These are phyloP conservation scores for Zaprionus camerounensis DNA, from an alignment of 1,140 invertebrate genomes.

Conservation along the genomic window DNA sequence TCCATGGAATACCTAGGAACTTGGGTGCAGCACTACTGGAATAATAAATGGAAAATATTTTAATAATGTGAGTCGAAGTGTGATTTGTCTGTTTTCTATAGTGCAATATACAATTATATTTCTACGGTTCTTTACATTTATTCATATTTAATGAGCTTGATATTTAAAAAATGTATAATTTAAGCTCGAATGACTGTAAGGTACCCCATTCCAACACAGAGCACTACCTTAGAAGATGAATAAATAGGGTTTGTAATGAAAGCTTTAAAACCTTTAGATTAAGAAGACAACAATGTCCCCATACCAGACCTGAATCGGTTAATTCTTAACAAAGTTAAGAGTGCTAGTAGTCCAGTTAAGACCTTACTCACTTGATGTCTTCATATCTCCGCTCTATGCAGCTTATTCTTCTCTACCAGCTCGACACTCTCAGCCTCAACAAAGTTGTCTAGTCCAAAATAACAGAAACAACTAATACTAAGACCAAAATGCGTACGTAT, in stretches of 20 bases:
- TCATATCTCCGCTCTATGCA: neutral
- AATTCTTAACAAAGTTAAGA: too few relatives aligned
- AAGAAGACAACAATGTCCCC: too few relatives aligned
- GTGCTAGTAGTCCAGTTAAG: neutral
- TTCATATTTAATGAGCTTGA: neutral
- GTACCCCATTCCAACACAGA: neutral
- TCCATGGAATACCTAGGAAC: neutral
- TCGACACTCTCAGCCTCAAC: neutral
- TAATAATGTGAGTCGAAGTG: neutral
- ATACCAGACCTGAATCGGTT: too few relatives aligned
- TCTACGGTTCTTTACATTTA: neutral
- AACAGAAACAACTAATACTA: constrained; percentile 8
- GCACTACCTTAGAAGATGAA: too few relatives aligned
- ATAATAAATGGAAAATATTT: neutral
- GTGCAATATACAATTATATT: neutral
- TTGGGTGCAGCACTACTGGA: neutral
- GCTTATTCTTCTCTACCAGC: neutral
- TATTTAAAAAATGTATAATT: neutral
- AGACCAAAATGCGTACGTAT: constrained; percentile 2
- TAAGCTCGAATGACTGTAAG: neutral
- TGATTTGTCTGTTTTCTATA: neutral
- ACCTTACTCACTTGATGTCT: neutral
- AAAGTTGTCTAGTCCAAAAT: neutral
- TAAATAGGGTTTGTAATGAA: too few relatives aligned
- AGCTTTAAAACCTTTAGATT: too few relatives aligned